A percentile compares a stretch with the other conserved stretches of the same genome.
Evolutionary conservation across 2,113 vertebrate species (phyloP).

Genomic region (Tonatia bakeri): DNA sequence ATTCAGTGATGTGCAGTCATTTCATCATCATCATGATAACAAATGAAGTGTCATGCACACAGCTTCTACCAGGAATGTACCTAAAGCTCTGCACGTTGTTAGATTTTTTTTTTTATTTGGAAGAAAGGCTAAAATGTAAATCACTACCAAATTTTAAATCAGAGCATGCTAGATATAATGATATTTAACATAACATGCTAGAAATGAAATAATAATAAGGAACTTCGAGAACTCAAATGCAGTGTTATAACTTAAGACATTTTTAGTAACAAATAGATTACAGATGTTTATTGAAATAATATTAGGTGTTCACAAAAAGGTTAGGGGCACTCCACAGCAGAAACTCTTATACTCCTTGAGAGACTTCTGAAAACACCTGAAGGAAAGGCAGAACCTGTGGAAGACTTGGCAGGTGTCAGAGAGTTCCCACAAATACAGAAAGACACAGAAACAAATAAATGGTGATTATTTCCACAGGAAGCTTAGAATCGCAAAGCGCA

Average conservation of each 20-base stretch:
- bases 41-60: neutral
- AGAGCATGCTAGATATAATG: neutral
- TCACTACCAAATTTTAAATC: neutral
- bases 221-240: neutral
- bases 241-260: neutral
- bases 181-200: neutral
- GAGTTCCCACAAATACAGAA: neutral
- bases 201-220: neutral
- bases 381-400: neutral
- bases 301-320: neutral
- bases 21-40: neutral
- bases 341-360: neutral
- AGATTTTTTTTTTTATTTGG: neutral
- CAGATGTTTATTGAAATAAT: neutral
- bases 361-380: neutral
- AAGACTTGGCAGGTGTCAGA: neutral
- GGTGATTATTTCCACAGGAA: neutral
- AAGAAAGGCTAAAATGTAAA: constrained; percentile 10
- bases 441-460: neutral
- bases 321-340: neutral
- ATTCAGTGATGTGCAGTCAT: neutral
- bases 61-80: neutral
- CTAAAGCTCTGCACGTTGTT: neutral
- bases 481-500: neutral
- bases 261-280: neutral